A percentile compares a stretch with the other conserved stretches of the same genome.
Evolutionary conservation across 2,797 vertebrate species (phyloP).

Genomic region (Sarcoramphus papa): DNA sequence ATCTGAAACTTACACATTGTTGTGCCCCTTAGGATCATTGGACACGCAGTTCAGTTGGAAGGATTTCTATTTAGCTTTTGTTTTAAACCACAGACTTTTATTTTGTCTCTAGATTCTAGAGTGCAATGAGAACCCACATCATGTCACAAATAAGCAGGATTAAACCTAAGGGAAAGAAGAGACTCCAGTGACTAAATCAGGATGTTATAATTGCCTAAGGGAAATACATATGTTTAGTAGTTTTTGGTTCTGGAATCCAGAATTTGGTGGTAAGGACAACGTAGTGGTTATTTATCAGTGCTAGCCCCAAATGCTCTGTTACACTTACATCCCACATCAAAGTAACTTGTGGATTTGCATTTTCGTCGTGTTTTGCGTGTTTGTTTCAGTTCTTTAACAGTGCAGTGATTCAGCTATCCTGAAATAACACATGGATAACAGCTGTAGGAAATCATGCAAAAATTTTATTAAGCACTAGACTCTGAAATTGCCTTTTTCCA

Average conservation of each 20-base stretch:
- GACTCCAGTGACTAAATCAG: not conserved
- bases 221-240: not conserved
- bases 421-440: slow-evolving; percentile 60
- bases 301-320: not conserved
- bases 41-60: not conserved
- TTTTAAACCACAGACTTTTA: not conserved
- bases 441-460: slow-evolving; percentile 61
- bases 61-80: not conserved
- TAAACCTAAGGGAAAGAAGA: not conserved
- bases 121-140: not conserved
- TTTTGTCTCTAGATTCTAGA: not conserved
- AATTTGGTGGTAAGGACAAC: not conserved
- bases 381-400: slow-evolving; percentile 31
- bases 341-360: slow-evolving; percentile 18
- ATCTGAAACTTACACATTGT: not conserved
- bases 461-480: slow-evolving; percentile 54
- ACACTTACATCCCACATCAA: slow-evolving; percentile 5
- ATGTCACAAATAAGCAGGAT: not conserved
- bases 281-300: not conserved
- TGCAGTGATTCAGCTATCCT: slow-evolving; percentile 30
- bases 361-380: not conserved
- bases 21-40: not conserved
- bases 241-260: not conserved
- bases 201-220: not conserved
- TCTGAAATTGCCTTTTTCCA: slow-evolving; percentile 60